These are phyloP conservation scores for Ctenicera cuprea DNA, from an alignment of 2,888 invertebrate genomes.

Conservation along the genomic window DNA sequence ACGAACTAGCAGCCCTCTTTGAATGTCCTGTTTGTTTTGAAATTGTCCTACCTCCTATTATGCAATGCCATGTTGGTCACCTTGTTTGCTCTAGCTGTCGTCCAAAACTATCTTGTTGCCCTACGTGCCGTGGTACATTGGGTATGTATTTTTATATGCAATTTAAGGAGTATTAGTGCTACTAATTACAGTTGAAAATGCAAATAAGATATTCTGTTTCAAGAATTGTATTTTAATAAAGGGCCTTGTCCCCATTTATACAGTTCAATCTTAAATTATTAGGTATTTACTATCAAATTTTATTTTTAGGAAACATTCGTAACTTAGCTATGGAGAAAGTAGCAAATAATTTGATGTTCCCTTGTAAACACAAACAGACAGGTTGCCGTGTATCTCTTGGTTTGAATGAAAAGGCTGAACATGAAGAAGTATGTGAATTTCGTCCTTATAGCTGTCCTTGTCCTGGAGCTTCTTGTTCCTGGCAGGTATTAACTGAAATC, in stretches of 20 bases:
- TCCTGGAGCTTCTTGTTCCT: slow-evolving; percentile 99
- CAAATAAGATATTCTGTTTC: no score
- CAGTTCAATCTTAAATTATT: no score
- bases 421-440: slow-evolving; percentile 98
- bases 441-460: slow-evolving; percentile 99
- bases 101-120: slow-evolving; percentile 97
- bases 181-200: background rate
- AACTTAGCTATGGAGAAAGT: slow-evolving; percentile 99
- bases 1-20: slow-evolving; percentile 92
- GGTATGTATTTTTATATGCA: slow-evolving; percentile 71
- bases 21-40: slow-evolving; percentile 99
- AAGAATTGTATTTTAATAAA: no score
- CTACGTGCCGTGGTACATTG: slow-evolving; percentile 97
- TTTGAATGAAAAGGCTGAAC: slow-evolving; percentile 98
- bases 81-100: slow-evolving; percentile 98
- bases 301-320: slow-evolving; percentile 87
- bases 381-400: slow-evolving; percentile 95
- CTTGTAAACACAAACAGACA: slow-evolving; percentile 97
- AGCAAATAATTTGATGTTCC: slow-evolving; percentile 98
- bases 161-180: background rate
- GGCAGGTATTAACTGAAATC: no score
- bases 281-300: background rate
- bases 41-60: slow-evolving; percentile 98
- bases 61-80: slow-evolving; percentile 99
- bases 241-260: no score